Base-by-base conservation (phyloP, 2,797 vertebrate genomes). In the Pseudopleuronectes americanus region DNA sequence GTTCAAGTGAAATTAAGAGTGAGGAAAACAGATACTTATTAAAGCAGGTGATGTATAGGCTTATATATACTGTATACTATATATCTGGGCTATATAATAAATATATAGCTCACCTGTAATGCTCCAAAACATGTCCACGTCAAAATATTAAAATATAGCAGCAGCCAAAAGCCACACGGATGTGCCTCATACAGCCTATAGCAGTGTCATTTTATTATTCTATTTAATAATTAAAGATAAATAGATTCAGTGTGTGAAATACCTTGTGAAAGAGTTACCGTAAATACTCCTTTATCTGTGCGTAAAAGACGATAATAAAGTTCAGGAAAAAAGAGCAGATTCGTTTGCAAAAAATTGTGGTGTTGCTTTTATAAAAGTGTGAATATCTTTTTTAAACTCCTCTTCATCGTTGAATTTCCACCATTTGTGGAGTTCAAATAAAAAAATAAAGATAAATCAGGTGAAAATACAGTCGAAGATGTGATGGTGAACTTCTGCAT, bases 91-190 rank as follows among this genome's bases (percentile, higher is more conserved):
- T 78, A 65, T 67, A 84, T 77, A 76, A 64, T 65, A 70, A 71
- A 84, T 64, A 78, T 74, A 73, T 65, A 87, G 71, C 76, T 74
- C 64, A 75, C 70, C 78, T 74, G 62, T 58, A 82, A 79, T 84
- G 68, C 66, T 89, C 88, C 68, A 83, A 84, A 84, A 85, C 64
- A 89, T 75, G 62, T 86, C 84, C 84, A 92, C 87, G 91, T 84
- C 85, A 88, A 92, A 89, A 91, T 88, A 87, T n/a, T 89, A 77
- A 88, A 88, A 88, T 84, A 90, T 90, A 91, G 90, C 89, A 94
- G 92, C 92, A 90, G 89, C 87, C 84, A 84, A 79, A 62, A 86
- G 80, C 68, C 82, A 86, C 77, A 84, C 61, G 28, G 74, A 73
- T 76, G 85, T 89, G 87, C 66, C 68, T 82, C 74, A 69, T 74